Evolutionary conservation across 2,797 vertebrate species (phyloP).

Genomic region (Halcyon smyrnensis): DNA sequence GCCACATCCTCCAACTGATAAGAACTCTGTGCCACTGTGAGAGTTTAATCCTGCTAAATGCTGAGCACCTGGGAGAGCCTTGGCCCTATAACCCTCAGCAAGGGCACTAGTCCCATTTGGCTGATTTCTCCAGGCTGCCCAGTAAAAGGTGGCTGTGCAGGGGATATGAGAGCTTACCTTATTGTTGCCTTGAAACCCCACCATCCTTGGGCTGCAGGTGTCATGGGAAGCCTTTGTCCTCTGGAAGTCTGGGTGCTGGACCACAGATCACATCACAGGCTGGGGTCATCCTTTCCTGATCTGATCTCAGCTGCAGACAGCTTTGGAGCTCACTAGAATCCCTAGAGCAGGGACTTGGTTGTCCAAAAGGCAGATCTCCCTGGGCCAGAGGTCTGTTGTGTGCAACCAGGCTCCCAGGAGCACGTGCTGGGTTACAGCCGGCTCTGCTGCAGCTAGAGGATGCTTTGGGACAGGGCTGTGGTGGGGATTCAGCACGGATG

Average conservation of each 20-base stretch:
- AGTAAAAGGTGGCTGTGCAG: neutral
- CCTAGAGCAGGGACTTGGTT: neutral
- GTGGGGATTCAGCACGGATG: neutral
- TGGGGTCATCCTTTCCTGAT: fast-evolving
- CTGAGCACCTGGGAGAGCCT: neutral
- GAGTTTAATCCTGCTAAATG: neutral
- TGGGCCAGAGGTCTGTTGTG: fast-evolving
- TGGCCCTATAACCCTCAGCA: neutral
- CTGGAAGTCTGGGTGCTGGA: neutral
- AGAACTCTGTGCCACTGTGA: neutral
- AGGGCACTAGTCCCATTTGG: neutral
- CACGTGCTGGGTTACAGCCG: fast-evolving
- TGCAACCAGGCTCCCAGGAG: neutral
- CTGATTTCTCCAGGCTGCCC: neutral
- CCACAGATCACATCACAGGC: neutral
- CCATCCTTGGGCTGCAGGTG: neutral
- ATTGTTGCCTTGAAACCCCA: neutral
- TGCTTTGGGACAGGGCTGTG: neutral
- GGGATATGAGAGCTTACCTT: neutral
- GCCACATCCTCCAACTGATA: neutral
- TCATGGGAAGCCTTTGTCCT: neutral
- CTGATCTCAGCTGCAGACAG: neutral
- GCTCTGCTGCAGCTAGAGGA: fast-evolving
- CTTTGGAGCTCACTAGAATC: neutral
- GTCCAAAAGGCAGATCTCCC: fast-evolving